A percentile compares a stretch with the other conserved stretches of the same genome.
Evolutionary conservation across 2,113 vertebrate species (phyloP).

Genomic region (Tyto alba): DNA sequence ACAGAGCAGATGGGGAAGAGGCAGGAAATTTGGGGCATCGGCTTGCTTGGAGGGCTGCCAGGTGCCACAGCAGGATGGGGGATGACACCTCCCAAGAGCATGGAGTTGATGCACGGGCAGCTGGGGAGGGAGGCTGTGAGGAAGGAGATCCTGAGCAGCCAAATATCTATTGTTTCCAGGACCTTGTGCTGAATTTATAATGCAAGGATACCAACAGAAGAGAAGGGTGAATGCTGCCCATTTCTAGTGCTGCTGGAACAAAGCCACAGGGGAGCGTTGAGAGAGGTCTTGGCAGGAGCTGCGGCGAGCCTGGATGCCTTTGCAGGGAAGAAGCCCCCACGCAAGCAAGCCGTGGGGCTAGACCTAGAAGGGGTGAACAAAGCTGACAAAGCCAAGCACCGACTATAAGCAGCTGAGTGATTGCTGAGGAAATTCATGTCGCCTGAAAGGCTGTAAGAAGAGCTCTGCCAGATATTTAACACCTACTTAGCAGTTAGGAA

Average conservation of each 20-base stretch:
- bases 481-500: not conserved
- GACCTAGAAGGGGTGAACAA: not conserved
- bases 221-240: not conserved
- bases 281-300: not conserved
- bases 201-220: not conserved
- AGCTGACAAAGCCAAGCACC: not conserved
- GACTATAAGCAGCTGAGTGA: fast-evolving
- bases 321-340: not conserved
- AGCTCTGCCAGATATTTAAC: not conserved
- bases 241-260: not conserved
- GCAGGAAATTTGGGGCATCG: not conserved
- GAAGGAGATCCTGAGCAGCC: not conserved
- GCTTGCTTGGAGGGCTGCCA: not conserved
- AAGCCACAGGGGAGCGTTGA: not conserved
- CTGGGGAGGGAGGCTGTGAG: not conserved
- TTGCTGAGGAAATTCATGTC: not conserved
- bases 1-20: not conserved
- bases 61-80: not conserved
- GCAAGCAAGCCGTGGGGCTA: not conserved
- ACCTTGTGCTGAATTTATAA: not conserved
- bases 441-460: not conserved
- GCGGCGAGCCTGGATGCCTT: not conserved
- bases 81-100: not conserved
- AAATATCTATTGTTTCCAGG: not conserved
- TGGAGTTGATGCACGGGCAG: fast-evolving